Percentiles rank a stretch among this genome's conserved stretches.
Evolutionary conservation across 1,140 invertebrate species (phyloP).

Genomic region (Dufourea novaeangliae): DNA sequence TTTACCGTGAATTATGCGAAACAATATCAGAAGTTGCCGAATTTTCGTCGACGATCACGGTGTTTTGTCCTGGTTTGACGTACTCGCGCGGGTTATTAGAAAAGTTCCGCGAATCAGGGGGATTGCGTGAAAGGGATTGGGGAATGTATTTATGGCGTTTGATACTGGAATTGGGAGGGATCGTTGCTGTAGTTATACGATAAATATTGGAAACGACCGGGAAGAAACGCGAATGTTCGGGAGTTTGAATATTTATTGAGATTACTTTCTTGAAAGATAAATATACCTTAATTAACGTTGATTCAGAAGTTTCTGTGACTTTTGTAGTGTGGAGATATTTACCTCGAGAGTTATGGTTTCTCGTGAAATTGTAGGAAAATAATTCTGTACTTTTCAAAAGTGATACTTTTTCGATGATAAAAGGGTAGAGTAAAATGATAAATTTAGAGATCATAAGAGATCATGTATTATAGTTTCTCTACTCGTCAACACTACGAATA

Average conservation of each 20-base stretch:
- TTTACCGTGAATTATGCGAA: constrained; percentile 54
- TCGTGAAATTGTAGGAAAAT: no score
- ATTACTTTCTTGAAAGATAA: neutral
- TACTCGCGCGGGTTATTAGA: constrained; percentile 37
- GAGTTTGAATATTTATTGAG: neutral
- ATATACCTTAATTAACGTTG: no score
- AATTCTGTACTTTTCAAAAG: no score
- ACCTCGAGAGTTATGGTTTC: no score
- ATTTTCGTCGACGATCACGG: neutral
- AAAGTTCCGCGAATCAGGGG: constrained; percentile 21
- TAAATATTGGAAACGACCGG: no score
- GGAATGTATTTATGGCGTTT: constrained; percentile 9
- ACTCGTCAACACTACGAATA: no score
- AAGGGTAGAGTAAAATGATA: no score
- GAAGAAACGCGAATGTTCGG: neutral
- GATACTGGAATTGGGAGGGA: neutral
- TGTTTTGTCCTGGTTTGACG: constrained; percentile 3
- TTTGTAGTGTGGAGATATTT: no score
- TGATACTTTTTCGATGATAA: no score
- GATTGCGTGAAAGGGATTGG: neutral
- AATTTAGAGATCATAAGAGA: no score
- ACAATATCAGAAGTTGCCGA: constrained; percentile 45
- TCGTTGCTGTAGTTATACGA: no score
- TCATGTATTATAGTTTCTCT: no score
- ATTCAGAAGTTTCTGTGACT: neutral